Conservation (phyloP, 2,113 vertebrate species). For the Osmerus mordax region DNA sequence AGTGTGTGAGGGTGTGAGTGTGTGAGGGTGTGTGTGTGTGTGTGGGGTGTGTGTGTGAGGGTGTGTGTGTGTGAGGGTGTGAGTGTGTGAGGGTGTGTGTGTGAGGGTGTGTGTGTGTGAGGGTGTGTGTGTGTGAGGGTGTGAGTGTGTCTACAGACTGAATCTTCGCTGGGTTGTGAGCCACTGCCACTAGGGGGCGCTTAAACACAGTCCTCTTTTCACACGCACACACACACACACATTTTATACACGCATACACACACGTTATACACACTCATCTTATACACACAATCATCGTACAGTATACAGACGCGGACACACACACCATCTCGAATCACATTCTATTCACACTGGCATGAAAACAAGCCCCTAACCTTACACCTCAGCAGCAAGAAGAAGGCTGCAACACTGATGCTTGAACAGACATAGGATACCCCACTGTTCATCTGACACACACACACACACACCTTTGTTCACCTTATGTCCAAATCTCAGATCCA, state of each 20-base stretch:
- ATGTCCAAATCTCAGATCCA: conserved; percentile 53
- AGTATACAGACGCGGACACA: conserved; percentile 1
- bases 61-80: no score
- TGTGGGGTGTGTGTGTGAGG: no score
- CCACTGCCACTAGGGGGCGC: conserved; percentile 75
- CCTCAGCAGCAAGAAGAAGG: conserved; percentile 10
- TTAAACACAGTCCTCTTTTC: conserved; percentile 70
- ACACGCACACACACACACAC: conserved; percentile 13
- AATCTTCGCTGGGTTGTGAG: conserved; percentile 16
- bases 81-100: no score
- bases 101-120: no score
- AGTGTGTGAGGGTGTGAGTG: no score
- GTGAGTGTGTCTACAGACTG: background rate
- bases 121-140: no score
- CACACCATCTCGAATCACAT: conserved; percentile 34
- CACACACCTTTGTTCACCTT: conserved; percentile 20
- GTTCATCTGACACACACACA: conserved; percentile 63
- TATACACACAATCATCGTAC: conserved; percentile 7
- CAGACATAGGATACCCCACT: no score
- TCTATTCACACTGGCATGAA: conserved; percentile 53
- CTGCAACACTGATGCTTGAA: conserved; percentile 16
- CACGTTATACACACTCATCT: background rate
- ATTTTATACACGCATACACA: conserved; percentile 3
- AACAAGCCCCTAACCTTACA: conserved; percentile 43
- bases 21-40: no score